These are phyloP conservation scores for Nematopogon swammerdamellus DNA, from an alignment of 2,888 invertebrate species.

Conservation along the genomic window DNA sequence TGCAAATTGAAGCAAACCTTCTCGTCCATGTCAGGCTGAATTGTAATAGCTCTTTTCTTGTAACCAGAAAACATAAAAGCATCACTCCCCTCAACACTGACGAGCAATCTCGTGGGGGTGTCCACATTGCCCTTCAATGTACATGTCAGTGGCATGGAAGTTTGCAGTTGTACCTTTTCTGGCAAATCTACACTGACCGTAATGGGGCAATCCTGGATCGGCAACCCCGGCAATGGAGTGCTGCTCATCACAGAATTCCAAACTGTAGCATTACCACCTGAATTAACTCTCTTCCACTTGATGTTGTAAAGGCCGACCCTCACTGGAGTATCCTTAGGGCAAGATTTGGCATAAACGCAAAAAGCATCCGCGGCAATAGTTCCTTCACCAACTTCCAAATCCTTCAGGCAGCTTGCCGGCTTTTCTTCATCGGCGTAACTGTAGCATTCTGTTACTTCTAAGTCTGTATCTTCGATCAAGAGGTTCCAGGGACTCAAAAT, in stretches of 20 bases:
- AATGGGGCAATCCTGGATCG: conserved; percentile 60
- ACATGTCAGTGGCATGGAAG: conserved; percentile 68
- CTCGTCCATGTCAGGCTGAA: conserved; percentile 60
- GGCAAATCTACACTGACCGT: conserved; percentile 62
- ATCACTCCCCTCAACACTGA: conserved; percentile 79
- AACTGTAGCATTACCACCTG: not conserved
- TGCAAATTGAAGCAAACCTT: conserved; percentile 74
- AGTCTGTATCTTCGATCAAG: conserved; percentile 59
- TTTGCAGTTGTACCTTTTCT: conserved; percentile 71
- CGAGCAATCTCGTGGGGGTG: conserved; percentile 66
- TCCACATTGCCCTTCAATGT: conserved; percentile 69
- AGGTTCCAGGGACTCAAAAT: conserved; percentile 70
- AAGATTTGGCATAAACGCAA: conserved; percentile 36
- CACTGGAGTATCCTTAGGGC: conserved; percentile 37
- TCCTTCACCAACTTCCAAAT: conserved; percentile 36
- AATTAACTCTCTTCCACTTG: conserved; percentile 29
- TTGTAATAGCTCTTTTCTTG: conserved; percentile 68
- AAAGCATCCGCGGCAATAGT: conserved; percentile 42
- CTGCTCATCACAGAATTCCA: conserved; percentile 37
- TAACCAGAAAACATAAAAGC: conserved; percentile 95
- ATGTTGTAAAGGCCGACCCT: conserved; percentile 47
- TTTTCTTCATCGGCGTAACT: conserved; percentile 27
- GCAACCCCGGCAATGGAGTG: conserved; percentile 52
- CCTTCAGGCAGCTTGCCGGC: conserved; percentile 32
- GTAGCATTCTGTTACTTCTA: conserved; percentile 58